Evolutionary conservation across 2,113 vertebrate genomes (phyloP).

Genomic region (cat (Felis catus)): DNA sequence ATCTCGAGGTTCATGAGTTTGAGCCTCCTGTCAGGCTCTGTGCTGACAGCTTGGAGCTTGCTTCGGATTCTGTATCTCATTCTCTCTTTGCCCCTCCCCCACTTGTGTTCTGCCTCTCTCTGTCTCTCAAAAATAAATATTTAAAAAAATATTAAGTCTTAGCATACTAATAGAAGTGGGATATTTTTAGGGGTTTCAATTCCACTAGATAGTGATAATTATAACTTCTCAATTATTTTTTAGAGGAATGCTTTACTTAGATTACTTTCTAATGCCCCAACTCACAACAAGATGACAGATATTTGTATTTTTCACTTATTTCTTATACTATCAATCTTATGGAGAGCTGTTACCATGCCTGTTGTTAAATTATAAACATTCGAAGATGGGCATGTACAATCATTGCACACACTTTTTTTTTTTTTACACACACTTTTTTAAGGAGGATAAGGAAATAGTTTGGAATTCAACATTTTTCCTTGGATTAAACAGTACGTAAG

Average conservation of each 20-base stretch:
- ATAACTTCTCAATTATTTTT: conserved; percentile 27
- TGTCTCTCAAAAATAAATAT: no score
- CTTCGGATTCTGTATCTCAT: no score
- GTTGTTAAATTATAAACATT: neutral
- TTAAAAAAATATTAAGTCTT: neutral
- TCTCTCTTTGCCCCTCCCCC: no score
- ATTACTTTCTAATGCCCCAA: neutral
- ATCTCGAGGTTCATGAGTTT: no score
- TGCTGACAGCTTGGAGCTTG: no score
- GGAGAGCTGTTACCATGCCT: neutral
- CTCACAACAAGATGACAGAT: neutral
- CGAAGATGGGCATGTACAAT: neutral
- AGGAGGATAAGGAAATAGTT: neutral
- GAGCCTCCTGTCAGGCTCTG: no score
- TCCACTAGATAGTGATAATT: neutral
- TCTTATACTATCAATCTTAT: neutral
- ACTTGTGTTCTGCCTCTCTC: no score
- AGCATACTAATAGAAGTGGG: neutral
- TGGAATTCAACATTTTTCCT: neutral
- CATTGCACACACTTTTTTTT: neutral
- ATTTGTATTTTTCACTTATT: conserved; percentile 24
- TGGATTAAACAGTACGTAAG: conserved; percentile 20
- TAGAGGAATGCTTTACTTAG: neutral
- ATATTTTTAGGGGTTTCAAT: neutral
- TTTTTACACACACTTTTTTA: neutral